Evolutionary conservation across 92 coral and sea anemone species (phyloP).

Genomic region (Epizoanthus rinbou): DNA sequence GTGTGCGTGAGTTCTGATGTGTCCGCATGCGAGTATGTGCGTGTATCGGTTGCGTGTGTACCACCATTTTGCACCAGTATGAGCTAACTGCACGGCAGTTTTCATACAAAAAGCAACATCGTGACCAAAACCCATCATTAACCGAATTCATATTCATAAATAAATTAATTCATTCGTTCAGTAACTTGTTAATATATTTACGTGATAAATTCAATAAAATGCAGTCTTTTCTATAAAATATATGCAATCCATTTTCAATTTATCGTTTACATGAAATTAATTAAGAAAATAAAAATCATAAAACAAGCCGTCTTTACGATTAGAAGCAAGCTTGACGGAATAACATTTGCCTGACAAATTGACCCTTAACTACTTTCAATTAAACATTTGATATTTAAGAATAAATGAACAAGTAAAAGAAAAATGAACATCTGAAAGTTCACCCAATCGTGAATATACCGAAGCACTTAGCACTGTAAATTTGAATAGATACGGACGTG

Average conservation of each 20-base stretch:
- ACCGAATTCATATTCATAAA: not conserved
- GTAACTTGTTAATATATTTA: not conserved
- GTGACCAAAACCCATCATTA: not conserved
- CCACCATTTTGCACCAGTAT: not conserved
- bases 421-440: not conserved
- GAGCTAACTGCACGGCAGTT: not conserved
- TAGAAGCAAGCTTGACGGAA: not conserved
- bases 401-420: not conserved
- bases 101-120: not conserved
- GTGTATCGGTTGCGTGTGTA: not conserved
- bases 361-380: constrained; percentile 21
- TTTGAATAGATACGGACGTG: not conserved
- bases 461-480: not conserved
- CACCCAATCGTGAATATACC: not conserved
- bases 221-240: not conserved
- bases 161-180: not conserved
- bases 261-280: not conserved
- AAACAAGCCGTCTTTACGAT: not conserved
- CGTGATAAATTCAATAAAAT: not conserved
- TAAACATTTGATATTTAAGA: not conserved
- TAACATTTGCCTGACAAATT: constrained; percentile 40
- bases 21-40: not conserved
- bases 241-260: not conserved
- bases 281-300: not conserved
- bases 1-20: not conserved